Percentiles rank a stretch among this genome's conserved stretches.
Evolutionary conservation across 1,140 invertebrate genomes (phyloP).

Genomic region (Penaeus indicus): DNA sequence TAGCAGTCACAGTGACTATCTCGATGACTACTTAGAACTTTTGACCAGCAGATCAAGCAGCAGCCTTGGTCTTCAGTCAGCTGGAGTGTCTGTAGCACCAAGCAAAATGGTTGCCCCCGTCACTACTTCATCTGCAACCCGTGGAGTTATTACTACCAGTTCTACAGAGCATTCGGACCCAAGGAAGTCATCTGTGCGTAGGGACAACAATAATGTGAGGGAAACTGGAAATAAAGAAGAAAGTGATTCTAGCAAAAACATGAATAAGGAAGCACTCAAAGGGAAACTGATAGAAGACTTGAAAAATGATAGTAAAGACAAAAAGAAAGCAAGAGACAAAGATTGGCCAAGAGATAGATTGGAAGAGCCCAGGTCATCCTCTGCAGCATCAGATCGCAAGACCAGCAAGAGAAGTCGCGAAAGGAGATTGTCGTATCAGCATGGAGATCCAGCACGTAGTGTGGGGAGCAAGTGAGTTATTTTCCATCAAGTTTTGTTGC

Average conservation of each 20-base stretch:
- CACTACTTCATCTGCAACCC: slow-evolving; percentile 12
- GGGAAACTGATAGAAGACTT: not conserved
- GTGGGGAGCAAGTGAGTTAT: slow-evolving; percentile 57
- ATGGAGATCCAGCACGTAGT: slow-evolving; percentile 40
- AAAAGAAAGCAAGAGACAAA: not conserved
- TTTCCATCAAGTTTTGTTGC: too few relatives aligned
- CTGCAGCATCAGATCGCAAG: slow-evolving; percentile 29
- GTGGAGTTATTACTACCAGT: not conserved
- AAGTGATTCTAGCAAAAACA: not conserved
- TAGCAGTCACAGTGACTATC: slow-evolving; percentile 56
- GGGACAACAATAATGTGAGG: not conserved
- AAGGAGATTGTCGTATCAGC: slow-evolving; percentile 42
- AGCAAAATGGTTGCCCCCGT: slow-evolving; percentile 6
- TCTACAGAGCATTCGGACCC: slow-evolving; percentile 6
- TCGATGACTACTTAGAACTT: slow-evolving; percentile 47
- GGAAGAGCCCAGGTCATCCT: slow-evolving; percentile 1
- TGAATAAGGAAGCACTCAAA: not conserved
- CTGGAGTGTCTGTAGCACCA: not conserved
- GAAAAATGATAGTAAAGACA: not conserved
- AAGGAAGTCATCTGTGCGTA: not conserved
- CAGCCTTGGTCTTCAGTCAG: slow-evolving; percentile 27
- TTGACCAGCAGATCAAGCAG: slow-evolving; percentile 29
- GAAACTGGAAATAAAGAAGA: not conserved
- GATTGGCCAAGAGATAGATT: not conserved
- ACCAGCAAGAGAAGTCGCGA: slow-evolving; percentile 9